phyloP scores from a whole-genome alignment of 1,140 invertebrate genomes.

The Caenorhabditis latens region DNA sequence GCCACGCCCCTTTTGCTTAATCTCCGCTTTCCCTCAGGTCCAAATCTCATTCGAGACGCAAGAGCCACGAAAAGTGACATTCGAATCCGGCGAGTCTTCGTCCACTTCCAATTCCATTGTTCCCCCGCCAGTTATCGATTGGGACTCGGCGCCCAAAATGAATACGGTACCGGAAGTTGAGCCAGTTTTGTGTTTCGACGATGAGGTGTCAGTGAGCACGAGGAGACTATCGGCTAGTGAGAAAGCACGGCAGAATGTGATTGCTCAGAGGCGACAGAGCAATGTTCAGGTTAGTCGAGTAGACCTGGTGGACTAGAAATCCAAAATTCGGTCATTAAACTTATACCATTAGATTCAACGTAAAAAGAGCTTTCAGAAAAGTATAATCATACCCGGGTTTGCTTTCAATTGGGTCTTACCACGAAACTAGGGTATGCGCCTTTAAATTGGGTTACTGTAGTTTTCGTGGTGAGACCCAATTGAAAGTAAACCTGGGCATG shows the following conservation, averaged over 20 bases:
- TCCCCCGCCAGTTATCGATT: constrained; percentile 15
- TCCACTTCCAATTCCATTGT: constrained; percentile 7
- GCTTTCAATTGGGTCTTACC: too few relatives aligned
- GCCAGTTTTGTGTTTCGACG: constrained; percentile 12
- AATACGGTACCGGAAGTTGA: constrained; percentile 15
- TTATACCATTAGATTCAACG: too few relatives aligned
- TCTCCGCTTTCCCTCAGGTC: neutral
- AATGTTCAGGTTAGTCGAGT: constrained; percentile 70
- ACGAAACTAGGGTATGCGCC: too few relatives aligned
- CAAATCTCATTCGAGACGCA: constrained; percentile 32
- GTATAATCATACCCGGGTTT: too few relatives aligned
- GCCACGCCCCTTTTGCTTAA: neutral
- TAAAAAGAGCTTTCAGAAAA: too few relatives aligned
- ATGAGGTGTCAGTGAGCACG: constrained; percentile 19
- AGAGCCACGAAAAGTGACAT: constrained; percentile 42
- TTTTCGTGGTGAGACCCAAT: too few relatives aligned
- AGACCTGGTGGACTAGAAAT: neutral
- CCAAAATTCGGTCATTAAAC: neutral
- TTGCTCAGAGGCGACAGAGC: constrained; percentile 72
- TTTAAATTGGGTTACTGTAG: too few relatives aligned
- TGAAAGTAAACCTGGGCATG: too few relatives aligned
- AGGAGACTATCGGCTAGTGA: constrained; percentile 55
- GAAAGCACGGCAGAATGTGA: constrained; percentile 57
- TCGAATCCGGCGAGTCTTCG: neutral
- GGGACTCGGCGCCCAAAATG: constrained; percentile 2